Percentiles rank a stretch among this genome's conserved stretches.
phyloP scores from a whole-genome alignment of 1,140 invertebrate genomes.

The Trypoxylus dichotomus region DNA sequence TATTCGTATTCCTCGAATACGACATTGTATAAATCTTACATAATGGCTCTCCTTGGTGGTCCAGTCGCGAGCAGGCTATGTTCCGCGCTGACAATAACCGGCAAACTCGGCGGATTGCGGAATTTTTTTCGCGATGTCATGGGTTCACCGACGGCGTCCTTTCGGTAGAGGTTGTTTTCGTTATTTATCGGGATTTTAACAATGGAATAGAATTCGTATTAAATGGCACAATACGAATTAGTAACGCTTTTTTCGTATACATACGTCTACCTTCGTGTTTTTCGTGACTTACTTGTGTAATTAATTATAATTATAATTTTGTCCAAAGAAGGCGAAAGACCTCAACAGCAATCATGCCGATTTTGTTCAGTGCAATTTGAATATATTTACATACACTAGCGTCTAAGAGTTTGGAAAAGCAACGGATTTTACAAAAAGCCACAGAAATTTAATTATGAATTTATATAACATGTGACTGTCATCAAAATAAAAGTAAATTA shows the following conservation, averaged over 20 bases:
- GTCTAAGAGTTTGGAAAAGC: too few species aligned
- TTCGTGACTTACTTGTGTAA: not conserved
- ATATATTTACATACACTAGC: not conserved
- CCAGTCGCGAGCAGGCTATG: not conserved
- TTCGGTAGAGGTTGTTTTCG: not conserved
- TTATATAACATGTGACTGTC: too few species aligned
- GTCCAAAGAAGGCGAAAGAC: not conserved
- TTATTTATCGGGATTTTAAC: not conserved
- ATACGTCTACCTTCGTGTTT: not conserved
- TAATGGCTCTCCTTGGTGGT: constrained; percentile 14
- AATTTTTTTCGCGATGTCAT: constrained; percentile 7
- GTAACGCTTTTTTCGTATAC: not conserved
- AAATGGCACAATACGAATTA: constrained; percentile 6
- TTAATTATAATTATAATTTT: not conserved
- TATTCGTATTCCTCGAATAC: constrained; percentile 18
- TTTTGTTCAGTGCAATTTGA: not conserved
- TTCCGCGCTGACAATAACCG: not conserved
- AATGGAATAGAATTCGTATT: not conserved
- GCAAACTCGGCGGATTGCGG: not conserved
- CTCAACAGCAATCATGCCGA: not conserved
- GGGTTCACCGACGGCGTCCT: not conserved
- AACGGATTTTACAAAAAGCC: too few species aligned
- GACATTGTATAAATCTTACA: constrained; percentile 21
- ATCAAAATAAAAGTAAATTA: too few species aligned
- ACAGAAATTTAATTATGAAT: too few species aligned